Evolutionary conservation across 2,888 invertebrate species (phyloP).

Genomic region (Spodoptera exigua): DNA sequence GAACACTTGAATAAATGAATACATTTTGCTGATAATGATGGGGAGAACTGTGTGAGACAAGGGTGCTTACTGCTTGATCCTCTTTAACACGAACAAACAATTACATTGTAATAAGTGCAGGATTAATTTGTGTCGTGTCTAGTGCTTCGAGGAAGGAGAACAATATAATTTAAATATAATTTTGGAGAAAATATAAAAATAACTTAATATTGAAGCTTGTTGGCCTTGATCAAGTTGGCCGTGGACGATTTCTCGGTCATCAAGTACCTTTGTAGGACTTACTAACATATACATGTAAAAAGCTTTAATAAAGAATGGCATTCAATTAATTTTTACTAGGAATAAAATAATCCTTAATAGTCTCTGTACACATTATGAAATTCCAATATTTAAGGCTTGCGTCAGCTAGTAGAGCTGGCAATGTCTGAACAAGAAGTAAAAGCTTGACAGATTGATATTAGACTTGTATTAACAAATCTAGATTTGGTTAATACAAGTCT

Average conservation of each 20-base stretch:
- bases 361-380: slow-evolving; percentile 44
- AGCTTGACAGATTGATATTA: slow-evolving; percentile 19
- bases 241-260: slow-evolving; percentile 13
- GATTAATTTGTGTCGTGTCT: slow-evolving; percentile 28
- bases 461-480: slow-evolving; percentile 11
- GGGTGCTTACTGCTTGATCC: slow-evolving; percentile 41
- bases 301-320: no score
- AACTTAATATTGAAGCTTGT: slow-evolving; percentile 23
- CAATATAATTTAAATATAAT: slow-evolving; percentile 15
- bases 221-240: slow-evolving; percentile 31
- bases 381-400: slow-evolving; percentile 54
- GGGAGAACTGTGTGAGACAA: slow-evolving; percentile 50
- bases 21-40: slow-evolving; percentile 63
- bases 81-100: slow-evolving; percentile 52
- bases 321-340: neutral
- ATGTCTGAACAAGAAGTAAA: slow-evolving; percentile 41
- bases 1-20: slow-evolving; percentile 69
- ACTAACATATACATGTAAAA: no score
- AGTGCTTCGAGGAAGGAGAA: slow-evolving; percentile 10
- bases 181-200: slow-evolving; percentile 20
- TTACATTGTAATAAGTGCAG: slow-evolving; percentile 39
- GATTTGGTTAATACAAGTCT: slow-evolving; percentile 4
- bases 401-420: slow-evolving; percentile 45
- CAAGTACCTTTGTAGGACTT: slow-evolving; percentile 1
- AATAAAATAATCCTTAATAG: slow-evolving; percentile 28